These are phyloP conservation scores for Neria commutata DNA, from an alignment of 2,888 invertebrate genomes.

Conservation along the genomic window DNA sequence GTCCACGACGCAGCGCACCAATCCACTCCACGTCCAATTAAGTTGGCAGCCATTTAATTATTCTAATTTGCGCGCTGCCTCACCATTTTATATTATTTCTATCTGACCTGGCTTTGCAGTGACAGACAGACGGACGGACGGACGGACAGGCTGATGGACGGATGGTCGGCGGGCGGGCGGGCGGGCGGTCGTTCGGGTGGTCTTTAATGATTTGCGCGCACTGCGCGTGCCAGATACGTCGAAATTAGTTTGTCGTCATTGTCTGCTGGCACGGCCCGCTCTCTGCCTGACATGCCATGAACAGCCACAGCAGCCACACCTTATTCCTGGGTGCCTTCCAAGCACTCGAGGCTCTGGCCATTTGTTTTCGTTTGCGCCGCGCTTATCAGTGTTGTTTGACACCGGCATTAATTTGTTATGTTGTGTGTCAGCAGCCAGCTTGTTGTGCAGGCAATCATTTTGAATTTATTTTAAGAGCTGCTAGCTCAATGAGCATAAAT, in stretches of 20 bases:
- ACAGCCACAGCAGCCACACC: constrained; percentile 41
- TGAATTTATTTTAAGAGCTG: too few relatives aligned
- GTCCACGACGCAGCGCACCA: constrained; percentile 6
- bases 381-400: constrained; percentile 55
- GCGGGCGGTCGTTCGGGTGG: constrained; percentile 2
- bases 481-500: too few relatives aligned
- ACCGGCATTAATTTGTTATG: constrained; percentile 52
- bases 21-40: constrained; percentile 47
- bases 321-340: constrained; percentile 29
- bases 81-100: constrained; percentile 4
- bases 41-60: constrained; percentile 57
- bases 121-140: too few relatives aligned
- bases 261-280: constrained; percentile 1
- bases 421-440: too few relatives aligned
- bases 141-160: too few relatives aligned
- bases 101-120: too few relatives aligned
- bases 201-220: constrained; percentile 34
- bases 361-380: constrained; percentile 42
- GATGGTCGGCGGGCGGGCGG: too few relatives aligned
- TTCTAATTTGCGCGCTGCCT: constrained; percentile 43
- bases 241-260: constrained; percentile 44
- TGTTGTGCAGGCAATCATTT: too few relatives aligned
- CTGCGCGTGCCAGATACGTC: constrained; percentile 45
- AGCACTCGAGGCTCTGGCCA: constrained; percentile 34
- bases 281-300: constrained; percentile 22